These are phyloP conservation scores for Chamaea fasciata DNA, from an alignment of 2,113 vertebrate genomes.

Conservation along the genomic window DNA sequence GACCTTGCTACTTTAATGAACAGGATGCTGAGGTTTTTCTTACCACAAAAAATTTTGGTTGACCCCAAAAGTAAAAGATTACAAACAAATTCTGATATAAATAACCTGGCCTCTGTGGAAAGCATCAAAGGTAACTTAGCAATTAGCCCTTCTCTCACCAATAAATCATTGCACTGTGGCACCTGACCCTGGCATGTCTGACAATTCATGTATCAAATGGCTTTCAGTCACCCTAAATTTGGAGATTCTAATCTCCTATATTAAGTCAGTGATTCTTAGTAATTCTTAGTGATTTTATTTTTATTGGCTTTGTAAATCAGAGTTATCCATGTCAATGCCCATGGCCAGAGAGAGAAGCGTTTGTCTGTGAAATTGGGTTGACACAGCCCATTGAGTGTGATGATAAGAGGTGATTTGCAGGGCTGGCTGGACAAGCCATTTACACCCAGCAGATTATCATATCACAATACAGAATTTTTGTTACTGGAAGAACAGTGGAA, in stretches of 20 bases:
- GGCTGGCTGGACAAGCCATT: slow-evolving; percentile 62
- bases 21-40: background rate
- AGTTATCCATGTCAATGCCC: slow-evolving; percentile 68
- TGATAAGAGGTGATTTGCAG: slow-evolving; percentile 76
- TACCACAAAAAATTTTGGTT: background rate
- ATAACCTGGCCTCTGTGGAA: background rate
- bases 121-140: slow-evolving; percentile 3
- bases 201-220: slow-evolving; percentile 52
- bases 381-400: slow-evolving; percentile 76
- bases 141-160: slow-evolving; percentile 41
- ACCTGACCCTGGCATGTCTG: slow-evolving; percentile 22
- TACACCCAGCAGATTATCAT: slow-evolving; percentile 64
- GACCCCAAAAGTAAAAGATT: background rate
- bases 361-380: slow-evolving; percentile 85
- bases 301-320: slow-evolving; percentile 82
- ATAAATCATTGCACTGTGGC: background rate
- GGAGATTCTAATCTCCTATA: slow-evolving; percentile 72
- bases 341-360: slow-evolving; percentile 65
- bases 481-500: background rate
- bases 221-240: slow-evolving; percentile 51
- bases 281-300: slow-evolving; percentile 70
- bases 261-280: slow-evolving; percentile 64
- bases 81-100: background rate
- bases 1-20: background rate
- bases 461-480: slow-evolving; percentile 40